phyloP scores from a whole-genome alignment of 2,888 invertebrate genomes.

The Brachypalpus laphriformis region DNA sequence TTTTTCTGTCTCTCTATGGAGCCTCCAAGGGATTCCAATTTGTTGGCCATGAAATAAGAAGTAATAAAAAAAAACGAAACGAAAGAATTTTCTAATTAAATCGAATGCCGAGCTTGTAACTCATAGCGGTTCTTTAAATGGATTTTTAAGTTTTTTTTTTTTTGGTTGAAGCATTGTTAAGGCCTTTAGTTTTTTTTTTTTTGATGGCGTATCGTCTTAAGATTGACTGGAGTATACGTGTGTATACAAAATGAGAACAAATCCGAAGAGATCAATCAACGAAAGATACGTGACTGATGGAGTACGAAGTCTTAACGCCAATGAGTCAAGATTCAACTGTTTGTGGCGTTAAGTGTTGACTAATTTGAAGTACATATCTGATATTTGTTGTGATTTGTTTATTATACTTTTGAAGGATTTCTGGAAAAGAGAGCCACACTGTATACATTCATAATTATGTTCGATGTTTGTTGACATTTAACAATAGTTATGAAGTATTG shows the following conservation, averaged over 20 bases:
- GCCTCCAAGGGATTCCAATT: slow-evolving; percentile 39
- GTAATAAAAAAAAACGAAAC: slow-evolving; percentile 18
- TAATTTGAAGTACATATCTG: slow-evolving; percentile 23
- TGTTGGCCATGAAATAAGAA: slow-evolving; percentile 39
- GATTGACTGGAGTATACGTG: slow-evolving; percentile 1
- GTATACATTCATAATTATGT: no score
- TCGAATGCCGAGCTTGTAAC: slow-evolving; percentile 24
- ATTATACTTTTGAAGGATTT: background rate
- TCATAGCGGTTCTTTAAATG: slow-evolving; percentile 56
- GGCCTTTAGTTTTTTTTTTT: background rate
- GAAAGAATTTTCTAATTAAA: slow-evolving; percentile 67
- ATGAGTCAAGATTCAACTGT: slow-evolving; percentile 37
- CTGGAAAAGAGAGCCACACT: background rate
- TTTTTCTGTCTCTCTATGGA: slow-evolving; percentile 8
- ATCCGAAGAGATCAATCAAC: slow-evolving; percentile 49
- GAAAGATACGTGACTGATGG: slow-evolving; percentile 49
- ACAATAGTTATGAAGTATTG: no score
- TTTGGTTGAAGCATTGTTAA: background rate
- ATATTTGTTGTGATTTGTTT: background rate
- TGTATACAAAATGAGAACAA: slow-evolving; percentile 8
- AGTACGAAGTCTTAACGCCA: slow-evolving; percentile 35
- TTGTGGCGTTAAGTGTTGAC: slow-evolving; percentile 33
- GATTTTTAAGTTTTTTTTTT: slow-evolving; percentile 41
- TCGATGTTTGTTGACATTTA: no score
- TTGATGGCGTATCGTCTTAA: background rate